phyloP scores from a whole-genome alignment of 2,888 invertebrate species.

The Willowsia nigromaculata region DNA sequence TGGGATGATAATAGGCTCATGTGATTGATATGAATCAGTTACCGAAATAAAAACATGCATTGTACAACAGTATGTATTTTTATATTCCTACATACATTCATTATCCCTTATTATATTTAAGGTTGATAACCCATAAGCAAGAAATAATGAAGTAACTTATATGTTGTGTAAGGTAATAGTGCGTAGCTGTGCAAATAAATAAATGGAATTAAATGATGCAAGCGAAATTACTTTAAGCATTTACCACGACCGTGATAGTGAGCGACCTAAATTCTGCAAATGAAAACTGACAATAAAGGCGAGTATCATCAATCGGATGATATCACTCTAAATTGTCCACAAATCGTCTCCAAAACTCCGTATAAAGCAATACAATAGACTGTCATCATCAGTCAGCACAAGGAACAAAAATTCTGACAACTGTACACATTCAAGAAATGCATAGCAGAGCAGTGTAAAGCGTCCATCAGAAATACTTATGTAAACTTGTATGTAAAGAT shows the following conservation, averaged over 20 bases:
- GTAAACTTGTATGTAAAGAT: background rate
- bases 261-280: conserved; percentile 49
- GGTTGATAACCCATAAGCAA: conserved; percentile 7
- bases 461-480: too few species aligned
- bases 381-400: conserved; percentile 27
- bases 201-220: conserved; percentile 38
- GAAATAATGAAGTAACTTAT: background rate
- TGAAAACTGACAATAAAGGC: conserved; percentile 41
- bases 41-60: conserved; percentile 17
- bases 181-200: background rate
- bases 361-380: conserved; percentile 7
- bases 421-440: background rate
- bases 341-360: conserved; percentile 49
- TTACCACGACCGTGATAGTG: background rate
- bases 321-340: conserved; percentile 40
- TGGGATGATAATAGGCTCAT: conserved; percentile 19
- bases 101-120: conserved; percentile 7
- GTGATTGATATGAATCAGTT: conserved; percentile 38
- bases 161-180: conserved; percentile 1
- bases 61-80: background rate
- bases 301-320: background rate
- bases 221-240: background rate
- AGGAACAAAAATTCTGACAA: background rate
- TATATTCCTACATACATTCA: background rate
- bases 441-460: too few species aligned